Conservation (phyloP, 2,888 invertebrate genomes). For the Apodemia mormo region DNA sequence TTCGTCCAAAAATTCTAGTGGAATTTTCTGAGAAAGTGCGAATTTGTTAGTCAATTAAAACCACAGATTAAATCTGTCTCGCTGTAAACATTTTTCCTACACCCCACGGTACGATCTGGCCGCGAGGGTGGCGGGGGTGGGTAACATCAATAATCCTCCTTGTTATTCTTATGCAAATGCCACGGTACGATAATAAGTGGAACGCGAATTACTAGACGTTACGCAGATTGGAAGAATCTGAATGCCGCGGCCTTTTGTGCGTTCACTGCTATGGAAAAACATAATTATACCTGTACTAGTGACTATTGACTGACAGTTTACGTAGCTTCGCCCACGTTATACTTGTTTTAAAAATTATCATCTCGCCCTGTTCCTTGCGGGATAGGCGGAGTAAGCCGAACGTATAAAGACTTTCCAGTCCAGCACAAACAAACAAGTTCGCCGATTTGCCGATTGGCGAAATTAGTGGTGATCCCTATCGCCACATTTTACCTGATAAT, state of each 20-base stretch:
- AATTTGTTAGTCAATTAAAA: slow-evolving; percentile 18
- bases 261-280: not conserved
- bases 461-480: too few species aligned
- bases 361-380: too few species aligned
- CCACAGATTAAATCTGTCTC: slow-evolving; percentile 11
- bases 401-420: too few species aligned
- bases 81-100: slow-evolving; percentile 17
- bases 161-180: slow-evolving; percentile 81
- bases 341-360: too few species aligned
- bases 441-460: too few species aligned
- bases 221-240: slow-evolving; percentile 75
- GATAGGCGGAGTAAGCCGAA: too few species aligned
- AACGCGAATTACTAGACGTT: slow-evolving; percentile 78
- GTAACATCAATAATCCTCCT: slow-evolving; percentile 79
- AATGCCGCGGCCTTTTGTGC: slow-evolving; percentile 43
- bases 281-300: not conserved
- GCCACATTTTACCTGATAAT: too few species aligned
- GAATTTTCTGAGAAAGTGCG: too few species aligned
- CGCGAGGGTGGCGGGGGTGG: slow-evolving; percentile 41
- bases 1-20: too few species aligned
- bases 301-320: not conserved
- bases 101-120: slow-evolving; percentile 25
- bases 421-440: too few species aligned
- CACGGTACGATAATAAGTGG: slow-evolving; percentile 78
- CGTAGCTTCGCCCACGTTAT: too few species aligned